Conservation (phyloP, 2,113 vertebrate genomes). For the Orthonyx spaldingii region DNA sequence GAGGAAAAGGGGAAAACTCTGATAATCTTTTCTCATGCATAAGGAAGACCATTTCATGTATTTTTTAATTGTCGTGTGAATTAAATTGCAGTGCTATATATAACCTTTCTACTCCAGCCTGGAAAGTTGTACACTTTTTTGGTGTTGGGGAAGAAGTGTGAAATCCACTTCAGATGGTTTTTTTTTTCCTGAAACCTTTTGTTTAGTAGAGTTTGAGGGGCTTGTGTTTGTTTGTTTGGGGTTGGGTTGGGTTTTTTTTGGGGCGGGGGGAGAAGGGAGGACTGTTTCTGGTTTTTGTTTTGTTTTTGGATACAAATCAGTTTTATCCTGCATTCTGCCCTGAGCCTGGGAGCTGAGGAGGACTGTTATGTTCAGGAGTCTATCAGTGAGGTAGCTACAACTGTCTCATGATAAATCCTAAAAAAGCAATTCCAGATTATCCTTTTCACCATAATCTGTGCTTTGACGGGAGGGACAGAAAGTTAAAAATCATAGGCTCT, state of each 20-base stretch:
- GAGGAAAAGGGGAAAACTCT: constrained; percentile 12
- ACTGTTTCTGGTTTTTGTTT: not conserved
- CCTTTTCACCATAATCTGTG: not conserved
- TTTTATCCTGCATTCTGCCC: not conserved
- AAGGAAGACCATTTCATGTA: constrained; percentile 1
- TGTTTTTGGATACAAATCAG: not conserved
- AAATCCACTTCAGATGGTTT: not conserved
- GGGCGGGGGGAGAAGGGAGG: too few species aligned
- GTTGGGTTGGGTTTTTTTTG: not conserved
- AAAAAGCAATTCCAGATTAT: not conserved
- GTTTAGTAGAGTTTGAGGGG: not conserved
- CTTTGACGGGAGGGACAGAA: not conserved
- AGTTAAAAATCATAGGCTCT: not conserved
- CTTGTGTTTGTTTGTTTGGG: not conserved
- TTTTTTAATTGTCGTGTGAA: constrained; percentile 33
- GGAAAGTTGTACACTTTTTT: not conserved
- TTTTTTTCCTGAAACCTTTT: not conserved
- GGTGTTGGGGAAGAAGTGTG: not conserved
- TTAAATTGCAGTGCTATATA: constrained; percentile 16
- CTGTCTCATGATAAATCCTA: not conserved
- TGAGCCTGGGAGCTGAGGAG: not conserved
- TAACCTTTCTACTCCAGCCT: not conserved
- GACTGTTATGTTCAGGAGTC: not conserved
- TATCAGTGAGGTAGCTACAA: not conserved
- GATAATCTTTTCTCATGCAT: constrained; percentile 32